Percentiles rank a stretch among this genome's conserved stretches.
These are phyloP conservation scores for Gymnocephalus cernua DNA, from an alignment of 2,113 vertebrate genomes.

Conservation along the genomic window DNA sequence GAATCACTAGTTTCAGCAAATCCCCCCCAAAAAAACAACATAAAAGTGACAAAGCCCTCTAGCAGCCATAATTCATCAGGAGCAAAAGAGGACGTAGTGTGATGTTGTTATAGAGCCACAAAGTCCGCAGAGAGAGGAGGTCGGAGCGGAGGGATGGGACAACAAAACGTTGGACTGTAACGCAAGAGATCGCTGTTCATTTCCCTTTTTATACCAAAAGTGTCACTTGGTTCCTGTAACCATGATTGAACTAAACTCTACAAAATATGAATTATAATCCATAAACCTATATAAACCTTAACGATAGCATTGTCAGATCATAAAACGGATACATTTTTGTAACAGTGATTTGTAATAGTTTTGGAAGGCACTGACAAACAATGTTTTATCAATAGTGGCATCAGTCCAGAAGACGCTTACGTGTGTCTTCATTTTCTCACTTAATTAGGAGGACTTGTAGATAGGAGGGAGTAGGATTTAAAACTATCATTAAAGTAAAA, in stretches of 20 bases:
- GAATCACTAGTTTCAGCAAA: background rate
- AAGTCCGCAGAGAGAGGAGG: background rate
- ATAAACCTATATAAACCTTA: background rate
- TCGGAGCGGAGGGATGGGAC: background rate
- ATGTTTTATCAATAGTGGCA: background rate
- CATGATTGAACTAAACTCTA: background rate
- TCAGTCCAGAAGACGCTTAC: background rate
- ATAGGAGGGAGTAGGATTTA: slow-evolving; percentile 15
- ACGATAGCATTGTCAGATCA: background rate
- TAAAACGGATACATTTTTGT: background rate
- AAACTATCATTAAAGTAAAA: slow-evolving; percentile 43
- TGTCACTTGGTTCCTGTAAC: background rate
- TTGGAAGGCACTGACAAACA: background rate
- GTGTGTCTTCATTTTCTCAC: background rate
- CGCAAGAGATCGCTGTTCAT: background rate
- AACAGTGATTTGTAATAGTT: background rate
- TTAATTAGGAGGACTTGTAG: background rate
- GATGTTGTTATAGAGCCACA: background rate
- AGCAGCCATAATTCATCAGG: background rate
- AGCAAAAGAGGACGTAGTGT: background rate
- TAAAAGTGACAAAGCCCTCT: slow-evolving; percentile 11
- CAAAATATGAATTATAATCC: background rate
- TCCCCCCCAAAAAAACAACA: slow-evolving; percentile 1
- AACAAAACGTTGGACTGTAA: background rate
- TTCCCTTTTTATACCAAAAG: background rate